Evolutionary conservation across 2,113 vertebrate species (phyloP).

Genomic region (Erythrocebus patas): DNA sequence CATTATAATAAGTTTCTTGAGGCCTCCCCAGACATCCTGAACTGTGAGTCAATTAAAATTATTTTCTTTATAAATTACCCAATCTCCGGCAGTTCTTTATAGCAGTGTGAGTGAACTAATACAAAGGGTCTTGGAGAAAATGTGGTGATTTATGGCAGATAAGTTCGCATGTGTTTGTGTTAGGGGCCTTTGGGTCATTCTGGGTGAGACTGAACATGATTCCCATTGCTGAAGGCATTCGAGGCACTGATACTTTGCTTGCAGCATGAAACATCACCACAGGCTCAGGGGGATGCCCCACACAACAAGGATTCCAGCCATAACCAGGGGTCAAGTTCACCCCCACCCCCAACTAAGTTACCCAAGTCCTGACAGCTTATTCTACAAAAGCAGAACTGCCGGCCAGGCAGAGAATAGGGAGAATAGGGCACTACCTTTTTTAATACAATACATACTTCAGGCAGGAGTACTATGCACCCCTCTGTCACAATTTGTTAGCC

Average conservation of each 20-base stretch:
- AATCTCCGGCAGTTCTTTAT: no score
- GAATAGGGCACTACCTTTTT: not conserved
- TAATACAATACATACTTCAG: not conserved
- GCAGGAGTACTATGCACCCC: not conserved
- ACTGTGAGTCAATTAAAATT: no score
- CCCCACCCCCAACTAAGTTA: not conserved
- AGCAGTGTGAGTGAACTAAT: no score
- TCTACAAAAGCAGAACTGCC: not conserved
- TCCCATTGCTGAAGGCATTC: not conserved
- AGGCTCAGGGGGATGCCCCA: no score
- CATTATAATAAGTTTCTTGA: no score
- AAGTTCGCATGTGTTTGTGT: no score
- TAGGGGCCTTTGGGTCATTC: no score
- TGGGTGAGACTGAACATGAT: not conserved
- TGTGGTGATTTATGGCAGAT: no score
- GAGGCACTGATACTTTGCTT: not conserved
- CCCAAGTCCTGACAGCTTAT: not conserved
- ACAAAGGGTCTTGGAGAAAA: no score
- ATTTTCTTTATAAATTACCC: no score
- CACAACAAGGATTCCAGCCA: not conserved
- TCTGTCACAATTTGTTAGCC: not conserved
- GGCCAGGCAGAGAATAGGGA: not conserved
- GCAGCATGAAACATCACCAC: not conserved
- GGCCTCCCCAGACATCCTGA: no score
- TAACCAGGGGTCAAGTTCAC: not conserved